A percentile compares a stretch with the other conserved stretches of the same genome.
phyloP scores from a whole-genome alignment of 2,888 invertebrate species.

The Onchidella celtica region DNA sequence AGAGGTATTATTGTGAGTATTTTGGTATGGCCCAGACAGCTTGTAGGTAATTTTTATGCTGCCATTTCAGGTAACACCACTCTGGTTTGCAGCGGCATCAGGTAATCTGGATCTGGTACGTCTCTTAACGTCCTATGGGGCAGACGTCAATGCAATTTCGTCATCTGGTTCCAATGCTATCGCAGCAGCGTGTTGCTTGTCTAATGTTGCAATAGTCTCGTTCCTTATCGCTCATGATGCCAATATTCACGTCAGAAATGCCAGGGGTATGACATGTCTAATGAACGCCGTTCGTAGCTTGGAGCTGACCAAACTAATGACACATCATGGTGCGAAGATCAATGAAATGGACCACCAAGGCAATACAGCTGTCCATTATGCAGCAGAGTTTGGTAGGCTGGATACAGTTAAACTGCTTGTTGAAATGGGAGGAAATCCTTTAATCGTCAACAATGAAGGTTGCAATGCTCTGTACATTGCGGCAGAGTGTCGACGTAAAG shows the following conservation, averaged over 20 bases:
- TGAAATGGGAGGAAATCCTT: constrained; percentile 62
- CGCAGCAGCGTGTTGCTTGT: constrained; percentile 33
- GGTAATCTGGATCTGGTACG: constrained; percentile 25
- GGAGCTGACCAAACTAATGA: constrained; percentile 6
- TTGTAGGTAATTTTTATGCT: no score
- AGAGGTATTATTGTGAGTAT: no score
- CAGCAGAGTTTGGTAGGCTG: constrained; percentile 65
- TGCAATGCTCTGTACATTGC: constrained; percentile 56
- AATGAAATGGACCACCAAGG: constrained; percentile 62
- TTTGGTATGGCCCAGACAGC: no score
- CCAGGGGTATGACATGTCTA: constrained; percentile 28
- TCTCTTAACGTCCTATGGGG: constrained; percentile 7
- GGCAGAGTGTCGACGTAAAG: constrained; percentile 23
- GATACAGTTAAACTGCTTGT: constrained; percentile 66
- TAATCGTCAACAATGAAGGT: constrained; percentile 57
- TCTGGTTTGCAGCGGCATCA: constrained; percentile 37
- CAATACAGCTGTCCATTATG: constrained; percentile 73
- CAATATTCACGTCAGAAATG: constrained; percentile 5
- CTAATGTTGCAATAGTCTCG: neutral
- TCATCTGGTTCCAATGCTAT: constrained; percentile 26
- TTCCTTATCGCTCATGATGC: constrained; percentile 21
- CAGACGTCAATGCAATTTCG: constrained; percentile 34
- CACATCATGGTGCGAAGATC: constrained; percentile 65
- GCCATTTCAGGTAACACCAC: constrained; percentile 48
- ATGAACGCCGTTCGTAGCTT: constrained; percentile 17